phyloP scores from a whole-genome alignment of 2,888 invertebrate species.

The Zygaena filipendulae region DNA sequence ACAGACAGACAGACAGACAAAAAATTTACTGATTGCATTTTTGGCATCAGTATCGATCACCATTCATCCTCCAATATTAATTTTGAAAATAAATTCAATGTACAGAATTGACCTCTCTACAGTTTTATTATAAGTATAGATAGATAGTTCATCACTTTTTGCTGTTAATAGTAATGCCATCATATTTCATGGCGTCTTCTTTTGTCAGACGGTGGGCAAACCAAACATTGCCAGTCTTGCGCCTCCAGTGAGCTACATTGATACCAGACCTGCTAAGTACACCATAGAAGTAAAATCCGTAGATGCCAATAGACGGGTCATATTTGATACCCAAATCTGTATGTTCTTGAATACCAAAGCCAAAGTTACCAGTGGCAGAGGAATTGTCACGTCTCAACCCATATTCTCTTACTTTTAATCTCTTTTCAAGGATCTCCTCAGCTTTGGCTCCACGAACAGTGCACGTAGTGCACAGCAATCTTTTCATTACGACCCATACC shows the following conservation, averaged over 20 bases:
- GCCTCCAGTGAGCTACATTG: conserved; percentile 95
- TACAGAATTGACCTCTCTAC: too few relatives aligned
- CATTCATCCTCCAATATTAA: too few relatives aligned
- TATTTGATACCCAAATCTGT: neutral
- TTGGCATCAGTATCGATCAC: too few relatives aligned
- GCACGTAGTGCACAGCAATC: conserved; percentile 94
- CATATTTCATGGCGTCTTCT: conserved; percentile 99
- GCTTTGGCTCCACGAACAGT: conserved; percentile 99
- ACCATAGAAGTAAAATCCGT: neutral
- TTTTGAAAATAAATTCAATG: too few relatives aligned
- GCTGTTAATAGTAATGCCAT: conserved; percentile 96
- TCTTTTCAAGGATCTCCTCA: conserved; percentile 98
- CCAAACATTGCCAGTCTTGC: conserved; percentile 94
- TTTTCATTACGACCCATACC: conserved; percentile 99
- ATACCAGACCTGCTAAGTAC: conserved; percentile 29
- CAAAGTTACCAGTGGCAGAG: conserved; percentile 72
- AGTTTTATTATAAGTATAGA: too few relatives aligned
- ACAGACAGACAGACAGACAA: too few relatives aligned
- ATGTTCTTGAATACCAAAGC: neutral
- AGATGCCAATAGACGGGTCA: neutral
- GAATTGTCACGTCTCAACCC: conserved; percentile 98
- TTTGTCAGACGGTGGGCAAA: conserved; percentile 93
- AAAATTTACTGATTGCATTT: too few relatives aligned
- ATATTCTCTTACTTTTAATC: conserved; percentile 98
- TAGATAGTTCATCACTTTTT: conserved; percentile 71